Percentiles rank a stretch among this genome's conserved stretches.
Conservation (phyloP, 2,113 vertebrate species). For the Protomyctophum bolini region DNA sequence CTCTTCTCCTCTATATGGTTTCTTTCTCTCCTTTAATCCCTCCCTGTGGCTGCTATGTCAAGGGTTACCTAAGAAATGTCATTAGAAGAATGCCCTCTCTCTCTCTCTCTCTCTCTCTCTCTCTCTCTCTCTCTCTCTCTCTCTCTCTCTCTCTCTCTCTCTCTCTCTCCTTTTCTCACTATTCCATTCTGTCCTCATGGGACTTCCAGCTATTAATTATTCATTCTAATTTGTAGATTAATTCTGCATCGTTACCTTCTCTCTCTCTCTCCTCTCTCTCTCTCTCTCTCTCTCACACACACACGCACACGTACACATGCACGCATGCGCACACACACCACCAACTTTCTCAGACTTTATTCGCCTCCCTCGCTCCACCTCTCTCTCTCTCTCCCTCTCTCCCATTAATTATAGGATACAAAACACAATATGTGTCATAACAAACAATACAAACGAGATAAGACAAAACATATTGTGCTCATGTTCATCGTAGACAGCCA, state of each 20-base stretch:
- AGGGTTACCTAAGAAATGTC: no score
- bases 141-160: background rate
- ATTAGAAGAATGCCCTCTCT: background rate
- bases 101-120: conserved; percentile 4
- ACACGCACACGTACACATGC: conserved; percentile 8
- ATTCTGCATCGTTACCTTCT: conserved; percentile 60
- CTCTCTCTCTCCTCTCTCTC: conserved; percentile 19
- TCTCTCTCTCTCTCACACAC: conserved; percentile 22
- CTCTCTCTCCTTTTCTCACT: conserved; percentile 26
- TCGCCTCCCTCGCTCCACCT: background rate
- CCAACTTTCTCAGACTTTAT: background rate
- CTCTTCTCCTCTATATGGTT: background rate
- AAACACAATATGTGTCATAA: no score
- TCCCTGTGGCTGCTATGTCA: no score
- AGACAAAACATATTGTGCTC: no score
- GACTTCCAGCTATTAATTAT: conserved; percentile 75
- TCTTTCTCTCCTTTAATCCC: no score
- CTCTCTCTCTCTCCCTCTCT: background rate
- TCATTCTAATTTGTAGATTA: conserved; percentile 73
- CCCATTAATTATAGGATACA: no score
- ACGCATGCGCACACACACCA: background rate
- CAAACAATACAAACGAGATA: no score
- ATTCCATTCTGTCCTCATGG: conserved; percentile 46
- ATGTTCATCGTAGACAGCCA: no score
- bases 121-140: background rate